Conservation (phyloP, 2,888 invertebrate species). For the Rhimphoctona megacephalus region DNA sequence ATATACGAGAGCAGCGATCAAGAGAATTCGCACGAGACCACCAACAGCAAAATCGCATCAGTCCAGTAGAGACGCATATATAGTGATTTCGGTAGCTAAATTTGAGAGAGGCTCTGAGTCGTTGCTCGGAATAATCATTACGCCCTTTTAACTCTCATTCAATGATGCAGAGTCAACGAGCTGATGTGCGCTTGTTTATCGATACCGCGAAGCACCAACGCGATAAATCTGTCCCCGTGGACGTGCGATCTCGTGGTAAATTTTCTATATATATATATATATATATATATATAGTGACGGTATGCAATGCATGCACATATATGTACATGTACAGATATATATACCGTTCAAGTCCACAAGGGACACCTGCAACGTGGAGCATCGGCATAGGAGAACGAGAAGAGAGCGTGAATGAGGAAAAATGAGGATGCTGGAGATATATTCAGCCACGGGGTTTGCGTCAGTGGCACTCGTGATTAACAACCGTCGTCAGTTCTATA, state of each 20-base stretch:
- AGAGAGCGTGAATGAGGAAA: slow-evolving; percentile 39
- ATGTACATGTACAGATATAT: neutral
- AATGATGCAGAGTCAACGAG: slow-evolving; percentile 29
- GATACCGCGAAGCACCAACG: slow-evolving; percentile 66
- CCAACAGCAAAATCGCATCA: slow-evolving; percentile 47
- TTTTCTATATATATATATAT: slow-evolving; percentile 24
- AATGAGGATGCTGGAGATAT: slow-evolving; percentile 35
- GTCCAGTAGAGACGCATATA: slow-evolving; percentile 14
- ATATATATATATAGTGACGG: neutral
- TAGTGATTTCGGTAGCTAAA: neutral
- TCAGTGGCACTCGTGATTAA: slow-evolving; percentile 61
- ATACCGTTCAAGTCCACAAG: slow-evolving; percentile 40
- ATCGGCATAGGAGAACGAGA: slow-evolving; percentile 19
- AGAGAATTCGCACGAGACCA: slow-evolving; percentile 62
- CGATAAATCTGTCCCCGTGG: slow-evolving; percentile 68
- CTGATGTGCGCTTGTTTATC: slow-evolving; percentile 67
- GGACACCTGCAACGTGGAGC: slow-evolving; percentile 43
- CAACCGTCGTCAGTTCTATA: slow-evolving; percentile 57
- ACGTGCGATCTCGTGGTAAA: slow-evolving; percentile 60
- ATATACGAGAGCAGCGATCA: slow-evolving; percentile 13
- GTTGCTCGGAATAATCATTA: neutral
- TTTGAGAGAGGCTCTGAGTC: neutral
- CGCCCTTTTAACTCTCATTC: slow-evolving; percentile 8
- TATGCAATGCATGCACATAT: neutral
- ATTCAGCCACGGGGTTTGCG: slow-evolving; percentile 44